Evolutionary conservation across 2,888 invertebrate species (phyloP), one percentile per base, ranked within the genome.

Genomic region (Eupithecia inturbata): DNA sequence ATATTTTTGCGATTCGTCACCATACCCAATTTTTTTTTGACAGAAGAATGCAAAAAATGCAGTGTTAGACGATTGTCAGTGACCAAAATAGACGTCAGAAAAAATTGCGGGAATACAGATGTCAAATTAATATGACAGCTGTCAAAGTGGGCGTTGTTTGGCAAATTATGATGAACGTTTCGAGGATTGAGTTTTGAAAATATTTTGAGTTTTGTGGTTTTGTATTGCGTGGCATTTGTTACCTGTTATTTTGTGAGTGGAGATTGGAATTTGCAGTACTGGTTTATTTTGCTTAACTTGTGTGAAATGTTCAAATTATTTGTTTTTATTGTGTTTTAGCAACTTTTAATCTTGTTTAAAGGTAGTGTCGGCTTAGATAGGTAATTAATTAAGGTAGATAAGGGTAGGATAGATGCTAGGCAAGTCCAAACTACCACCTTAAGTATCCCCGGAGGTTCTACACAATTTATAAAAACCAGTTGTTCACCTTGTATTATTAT

Each of bases 111-210:
- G 82, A 85, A 90, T 89, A 83, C 79, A 92, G 89, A 83, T 89
- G 91, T 93, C 91, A 89, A 82, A 83, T 85, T 91, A 88, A 89
- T 92, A 89, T 92, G 93, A 92, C 93, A 92, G 90, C 90, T 92
- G 93, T 92, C 92, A 91, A 85, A 85, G 85, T 85, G 85, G 89
- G 89, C 89, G 89, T 86, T 77, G 83, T 85, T 86, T 87, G 87
- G 87, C 88, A 87, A 89, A 89, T 88, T 85, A 83, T 87, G 89
- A 89, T 88, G 83, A 86, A 89, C 85, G 77, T 79, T 72, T 72
- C 62, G 60, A 78, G 79, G 80, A 80, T 75, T 75, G 71, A 80
- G 81, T 82, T 85, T 80, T 81, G 67, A 86, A 89, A 89, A 87
- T 87, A 84, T 90, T 88, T 83, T 82, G 85, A 80, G 76, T 82